Percentiles rank a stretch among this genome's conserved stretches.
Evolutionary conservation across 2,113 vertebrate genomes (phyloP).

Genomic region (Megaceryle maxima): DNA sequence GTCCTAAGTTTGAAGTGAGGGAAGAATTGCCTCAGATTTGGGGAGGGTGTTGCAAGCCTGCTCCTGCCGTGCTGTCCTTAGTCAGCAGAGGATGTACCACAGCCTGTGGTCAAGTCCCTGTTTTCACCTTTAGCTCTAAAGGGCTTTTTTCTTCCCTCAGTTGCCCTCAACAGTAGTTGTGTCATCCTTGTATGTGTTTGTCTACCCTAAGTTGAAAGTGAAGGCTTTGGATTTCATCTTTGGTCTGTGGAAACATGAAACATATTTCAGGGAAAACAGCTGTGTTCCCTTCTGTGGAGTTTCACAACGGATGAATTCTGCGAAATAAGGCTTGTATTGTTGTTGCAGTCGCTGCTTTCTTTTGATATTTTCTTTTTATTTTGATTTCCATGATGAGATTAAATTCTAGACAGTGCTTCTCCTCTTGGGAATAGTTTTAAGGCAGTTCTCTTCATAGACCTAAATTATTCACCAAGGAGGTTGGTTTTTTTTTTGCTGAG

Average conservation of each 20-base stretch:
- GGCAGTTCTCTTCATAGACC: constrained; percentile 2
- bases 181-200: neutral
- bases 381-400: constrained; percentile 47
- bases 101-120: neutral
- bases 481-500: neutral
- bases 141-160: neutral
- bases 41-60: neutral
- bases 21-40: neutral
- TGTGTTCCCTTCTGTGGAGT: neutral
- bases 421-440: constrained; percentile 29
- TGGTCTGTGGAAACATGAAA: constrained; percentile 8
- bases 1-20: neutral
- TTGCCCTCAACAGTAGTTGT: constrained; percentile 16
- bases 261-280: constrained; percentile 48
- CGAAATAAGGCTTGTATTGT: constrained; percentile 34
- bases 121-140: constrained; percentile 14
- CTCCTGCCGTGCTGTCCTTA: neutral
- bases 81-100: neutral
- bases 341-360: neutral
- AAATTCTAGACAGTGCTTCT: constrained; percentile 17
- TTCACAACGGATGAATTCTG: constrained; percentile 4
- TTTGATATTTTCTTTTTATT: constrained; percentile 39
- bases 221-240: neutral
- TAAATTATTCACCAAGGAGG: constrained; percentile 33
- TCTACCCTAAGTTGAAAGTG: neutral